These are phyloP conservation scores for Drosophila pseudoobscura DNA, from an alignment of 1,140 invertebrate species.

Conservation along the genomic window DNA sequence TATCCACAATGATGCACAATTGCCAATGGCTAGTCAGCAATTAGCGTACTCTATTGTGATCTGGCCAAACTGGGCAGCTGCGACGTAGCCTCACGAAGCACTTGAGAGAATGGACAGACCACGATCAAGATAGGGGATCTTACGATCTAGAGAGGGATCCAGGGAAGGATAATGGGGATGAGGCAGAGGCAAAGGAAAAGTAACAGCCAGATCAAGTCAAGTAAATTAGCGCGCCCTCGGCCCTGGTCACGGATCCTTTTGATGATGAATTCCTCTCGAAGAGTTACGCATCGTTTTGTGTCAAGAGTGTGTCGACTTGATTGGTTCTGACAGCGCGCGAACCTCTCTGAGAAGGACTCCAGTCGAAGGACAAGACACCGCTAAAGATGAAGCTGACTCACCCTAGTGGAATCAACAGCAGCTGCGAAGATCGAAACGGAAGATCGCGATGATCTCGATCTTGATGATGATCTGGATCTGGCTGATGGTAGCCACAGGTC, in stretches of 20 bases:
- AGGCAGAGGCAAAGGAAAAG: too few species aligned
- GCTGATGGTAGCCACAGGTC: slow-evolving; percentile 41
- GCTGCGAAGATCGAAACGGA: slow-evolving; percentile 40
- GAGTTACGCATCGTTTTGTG: slow-evolving; percentile 80
- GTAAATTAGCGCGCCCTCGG: slow-evolving; percentile 70
- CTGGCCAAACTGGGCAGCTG: slow-evolving; percentile 53
- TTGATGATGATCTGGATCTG: slow-evolving; percentile 12
- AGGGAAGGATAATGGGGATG: neutral
- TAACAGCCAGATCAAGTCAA: slow-evolving; percentile 39
- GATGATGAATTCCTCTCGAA: slow-evolving; percentile 72
- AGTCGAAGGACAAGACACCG: slow-evolving; percentile 38
- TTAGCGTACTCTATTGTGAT: slow-evolving; percentile 64
- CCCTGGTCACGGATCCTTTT: slow-evolving; percentile 70
- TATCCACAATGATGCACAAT: neutral
- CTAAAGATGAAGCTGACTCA: slow-evolving; percentile 58
- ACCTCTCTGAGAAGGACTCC: slow-evolving; percentile 46
- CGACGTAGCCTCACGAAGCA: slow-evolving; percentile 23
- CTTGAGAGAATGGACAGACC: slow-evolving; percentile 24
- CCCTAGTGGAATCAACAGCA: slow-evolving; percentile 23
- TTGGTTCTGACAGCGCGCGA: slow-evolving; percentile 80
- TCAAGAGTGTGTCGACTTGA: slow-evolving; percentile 79
- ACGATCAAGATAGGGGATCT: slow-evolving; percentile 29
- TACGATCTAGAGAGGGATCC: too few species aligned
- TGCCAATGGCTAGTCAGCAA: slow-evolving; percentile 76
- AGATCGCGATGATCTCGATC: slow-evolving; percentile 50